phyloP scores from a whole-genome alignment of 2,888 invertebrate genomes.

The Drosophila peninsularis region DNA sequence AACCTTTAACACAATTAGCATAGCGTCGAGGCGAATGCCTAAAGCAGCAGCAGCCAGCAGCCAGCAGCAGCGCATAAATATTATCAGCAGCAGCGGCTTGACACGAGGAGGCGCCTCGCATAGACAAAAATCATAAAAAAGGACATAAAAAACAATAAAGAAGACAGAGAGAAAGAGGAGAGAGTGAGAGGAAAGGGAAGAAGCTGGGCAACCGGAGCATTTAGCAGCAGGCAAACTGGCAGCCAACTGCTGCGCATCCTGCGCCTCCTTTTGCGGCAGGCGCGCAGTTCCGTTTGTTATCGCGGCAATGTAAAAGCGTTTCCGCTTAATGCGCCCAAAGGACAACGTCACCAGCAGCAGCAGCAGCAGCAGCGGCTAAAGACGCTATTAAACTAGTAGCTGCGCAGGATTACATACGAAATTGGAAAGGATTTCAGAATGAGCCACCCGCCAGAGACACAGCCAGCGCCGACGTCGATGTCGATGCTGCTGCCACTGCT shows the following conservation, averaged over 20 bases:
- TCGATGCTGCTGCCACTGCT: slow-evolving; percentile 27
- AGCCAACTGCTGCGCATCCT: slow-evolving; percentile 58
- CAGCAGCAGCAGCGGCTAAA: slow-evolving; percentile 28
- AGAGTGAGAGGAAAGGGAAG: not conserved
- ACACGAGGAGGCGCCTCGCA: slow-evolving; percentile 32
- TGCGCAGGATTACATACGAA: slow-evolving; percentile 68
- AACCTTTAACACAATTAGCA: slow-evolving; percentile 37
- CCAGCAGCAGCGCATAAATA: slow-evolving; percentile 63
- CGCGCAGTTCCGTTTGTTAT: slow-evolving; percentile 78
- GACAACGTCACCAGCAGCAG: slow-evolving; percentile 35
- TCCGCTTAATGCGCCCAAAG: slow-evolving; percentile 68
- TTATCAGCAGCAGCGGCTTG: slow-evolving; percentile 56
- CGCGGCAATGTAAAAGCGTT: slow-evolving; percentile 77
- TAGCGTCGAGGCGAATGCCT: slow-evolving; percentile 12
- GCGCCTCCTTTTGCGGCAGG: slow-evolving; percentile 48
- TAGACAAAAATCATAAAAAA: slow-evolving; percentile 33
- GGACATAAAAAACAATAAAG: slow-evolving; percentile 14
- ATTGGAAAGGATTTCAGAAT: slow-evolving; percentile 78
- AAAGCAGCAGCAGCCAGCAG: slow-evolving; percentile 31
- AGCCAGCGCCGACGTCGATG: slow-evolving; percentile 12
- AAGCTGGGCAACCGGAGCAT: slow-evolving; percentile 55
- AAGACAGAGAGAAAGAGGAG: slow-evolving; percentile 14
- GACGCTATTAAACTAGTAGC: slow-evolving; percentile 57
- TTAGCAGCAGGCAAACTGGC: slow-evolving; percentile 70
- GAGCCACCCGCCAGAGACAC: slow-evolving; percentile 47